phyloP scores from a whole-genome alignment of 2,113 vertebrate genomes.

The Antennarius striatus region DNA sequence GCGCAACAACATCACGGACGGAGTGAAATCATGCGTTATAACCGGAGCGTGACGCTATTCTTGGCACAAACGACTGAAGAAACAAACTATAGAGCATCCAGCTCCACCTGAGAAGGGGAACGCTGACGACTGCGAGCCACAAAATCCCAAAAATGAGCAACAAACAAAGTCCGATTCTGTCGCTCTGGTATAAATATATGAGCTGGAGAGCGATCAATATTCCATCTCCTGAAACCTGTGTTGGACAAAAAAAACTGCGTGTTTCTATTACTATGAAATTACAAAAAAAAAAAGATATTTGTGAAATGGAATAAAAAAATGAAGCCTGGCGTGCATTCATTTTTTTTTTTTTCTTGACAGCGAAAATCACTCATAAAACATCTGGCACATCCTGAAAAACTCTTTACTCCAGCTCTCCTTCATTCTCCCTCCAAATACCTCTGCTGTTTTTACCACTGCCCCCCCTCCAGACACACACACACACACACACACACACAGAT shows the following conservation, averaged over 20 bases:
- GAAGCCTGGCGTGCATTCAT: too few relatives aligned
- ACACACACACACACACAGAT: slow-evolving; percentile 22
- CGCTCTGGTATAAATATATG: slow-evolving; percentile 38
- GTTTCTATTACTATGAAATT: too few relatives aligned
- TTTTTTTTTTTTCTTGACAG: slow-evolving; percentile 12
- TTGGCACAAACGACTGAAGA: not conserved
- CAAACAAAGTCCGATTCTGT: slow-evolving; percentile 8
- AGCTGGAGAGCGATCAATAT: slow-evolving; percentile 49
- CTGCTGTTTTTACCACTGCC: slow-evolving; percentile 18
- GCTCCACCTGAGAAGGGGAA: not conserved
- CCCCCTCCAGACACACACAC: not conserved
- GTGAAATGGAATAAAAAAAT: too few relatives aligned
- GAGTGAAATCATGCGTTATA: too few relatives aligned
- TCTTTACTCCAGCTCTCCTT: slow-evolving; percentile 12
- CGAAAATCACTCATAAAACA: slow-evolving; percentile 26
- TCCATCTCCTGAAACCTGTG: slow-evolving; percentile 26
- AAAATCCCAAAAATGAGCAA: not conserved
- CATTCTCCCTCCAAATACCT: slow-evolving; percentile 22
- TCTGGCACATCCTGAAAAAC: slow-evolving; percentile 27
- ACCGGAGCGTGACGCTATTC: not conserved
- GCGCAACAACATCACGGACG: not conserved
- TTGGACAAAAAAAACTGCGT: too few relatives aligned
- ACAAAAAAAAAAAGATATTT: too few relatives aligned
- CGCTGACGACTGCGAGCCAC: not conserved
- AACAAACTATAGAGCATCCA: not conserved